Conservation (phyloP, 1,140 invertebrate species). For the Cyclina sinensis region DNA sequence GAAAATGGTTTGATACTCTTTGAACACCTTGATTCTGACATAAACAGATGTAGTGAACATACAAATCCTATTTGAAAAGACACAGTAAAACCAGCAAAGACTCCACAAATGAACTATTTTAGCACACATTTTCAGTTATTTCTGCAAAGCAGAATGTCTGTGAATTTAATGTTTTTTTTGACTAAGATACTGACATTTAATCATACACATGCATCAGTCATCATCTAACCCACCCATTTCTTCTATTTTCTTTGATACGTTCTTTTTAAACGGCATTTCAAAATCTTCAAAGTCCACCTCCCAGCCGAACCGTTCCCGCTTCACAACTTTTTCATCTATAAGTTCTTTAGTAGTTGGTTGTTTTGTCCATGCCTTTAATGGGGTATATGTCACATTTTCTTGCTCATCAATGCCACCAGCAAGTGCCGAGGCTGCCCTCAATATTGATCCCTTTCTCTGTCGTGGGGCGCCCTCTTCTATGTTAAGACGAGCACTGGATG, state of each 20-base stretch:
- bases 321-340: constrained; percentile 77
- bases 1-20: too few relatives aligned
- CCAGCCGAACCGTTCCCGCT: constrained; percentile 84
- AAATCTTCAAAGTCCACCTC: constrained; percentile 87
- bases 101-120: too few relatives aligned
- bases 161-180: not conserved
- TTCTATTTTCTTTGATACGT: constrained; percentile 79
- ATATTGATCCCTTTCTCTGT: constrained; percentile 83
- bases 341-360: constrained; percentile 83
- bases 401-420: constrained; percentile 83
- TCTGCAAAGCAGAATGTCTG: not conserved
- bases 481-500: constrained; percentile 16
- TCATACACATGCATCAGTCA: constrained; percentile 60
- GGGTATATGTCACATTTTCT: constrained; percentile 85
- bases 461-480: constrained; percentile 56
- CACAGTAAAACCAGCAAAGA: too few relatives aligned
- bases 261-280: constrained; percentile 86
- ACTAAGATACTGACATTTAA: not conserved
- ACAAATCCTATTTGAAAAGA: too few relatives aligned
- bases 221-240: constrained; percentile 76
- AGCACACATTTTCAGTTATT: too few relatives aligned
- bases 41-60: too few relatives aligned
- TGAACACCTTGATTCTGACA: too few relatives aligned
- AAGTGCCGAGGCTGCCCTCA: constrained; percentile 84
- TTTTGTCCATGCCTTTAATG: constrained; percentile 84